These are phyloP conservation scores for Bathynomus jamesi DNA, from an alignment of 1,140 invertebrate species.

Conservation along the genomic window DNA sequence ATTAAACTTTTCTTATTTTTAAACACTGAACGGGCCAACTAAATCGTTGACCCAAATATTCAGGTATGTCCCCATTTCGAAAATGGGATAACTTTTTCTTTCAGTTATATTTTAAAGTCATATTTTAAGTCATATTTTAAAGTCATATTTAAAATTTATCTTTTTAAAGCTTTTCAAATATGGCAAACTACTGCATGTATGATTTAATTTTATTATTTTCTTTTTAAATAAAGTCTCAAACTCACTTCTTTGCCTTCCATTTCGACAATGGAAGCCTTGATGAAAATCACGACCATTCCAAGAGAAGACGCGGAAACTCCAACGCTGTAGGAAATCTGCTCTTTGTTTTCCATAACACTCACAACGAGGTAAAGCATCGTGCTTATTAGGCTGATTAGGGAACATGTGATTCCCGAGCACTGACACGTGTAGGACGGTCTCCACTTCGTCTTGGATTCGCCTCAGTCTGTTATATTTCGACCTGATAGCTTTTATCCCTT, in stretches of 20 bases:
- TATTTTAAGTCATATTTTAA: no score
- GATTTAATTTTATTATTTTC: no score
- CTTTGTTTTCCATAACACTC: neutral
- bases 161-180: no score
- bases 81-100: no score
- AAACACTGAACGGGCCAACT: no score
- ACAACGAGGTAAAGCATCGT: neutral
- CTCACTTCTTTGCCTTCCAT: neutral
- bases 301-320: neutral
- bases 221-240: no score
- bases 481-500: neutral
- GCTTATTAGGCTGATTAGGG: neutral
- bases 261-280: neutral
- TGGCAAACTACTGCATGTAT: no score
- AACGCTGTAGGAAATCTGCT: neutral
- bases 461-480: neutral
- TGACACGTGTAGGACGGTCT: neutral
- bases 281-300: neutral
- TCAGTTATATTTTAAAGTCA: no score
- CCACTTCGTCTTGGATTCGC: neutral
- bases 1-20: no score
- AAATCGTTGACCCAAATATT: no score
- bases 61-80: no score
- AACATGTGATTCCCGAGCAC: neutral
- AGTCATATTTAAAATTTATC: no score